A percentile compares a stretch with the other conserved stretches of the same genome.
These are phyloP conservation scores for Platygyra sinensis DNA, from an alignment of 64 coral and sea anemone species.

Conservation along the genomic window DNA sequence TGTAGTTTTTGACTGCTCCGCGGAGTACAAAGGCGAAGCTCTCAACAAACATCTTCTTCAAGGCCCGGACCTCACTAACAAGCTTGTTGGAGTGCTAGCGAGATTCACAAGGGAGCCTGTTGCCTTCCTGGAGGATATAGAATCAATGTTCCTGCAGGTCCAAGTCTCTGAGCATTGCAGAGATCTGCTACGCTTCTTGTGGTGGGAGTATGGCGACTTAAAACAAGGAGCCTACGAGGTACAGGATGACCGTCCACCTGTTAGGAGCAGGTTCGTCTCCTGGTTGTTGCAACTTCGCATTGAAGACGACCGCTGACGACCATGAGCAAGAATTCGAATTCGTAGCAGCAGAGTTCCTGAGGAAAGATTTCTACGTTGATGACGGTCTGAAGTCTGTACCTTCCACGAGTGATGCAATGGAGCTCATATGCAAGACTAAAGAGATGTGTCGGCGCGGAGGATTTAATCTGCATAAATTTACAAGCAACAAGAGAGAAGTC, in stretches of 20 bases:
- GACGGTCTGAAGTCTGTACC: too few relatives aligned
- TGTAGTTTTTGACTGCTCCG: too few relatives aligned
- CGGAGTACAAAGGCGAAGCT: too few relatives aligned
- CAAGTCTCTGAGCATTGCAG: constrained; percentile 40
- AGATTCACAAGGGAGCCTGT: constrained; percentile 61
- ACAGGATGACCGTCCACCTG: too few relatives aligned
- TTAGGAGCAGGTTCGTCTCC: constrained; percentile 72
- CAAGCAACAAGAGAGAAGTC: too few relatives aligned
- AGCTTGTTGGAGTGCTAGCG: constrained; percentile 62
- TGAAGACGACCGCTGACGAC: constrained; percentile 59
- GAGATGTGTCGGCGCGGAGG: too few relatives aligned
- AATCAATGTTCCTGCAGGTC: constrained; percentile 78
- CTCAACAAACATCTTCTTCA: too few relatives aligned
- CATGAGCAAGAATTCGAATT: constrained; percentile 22
- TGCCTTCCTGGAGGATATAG: constrained; percentile 51
- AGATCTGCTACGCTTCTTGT: too few relatives aligned
- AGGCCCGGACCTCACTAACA: constrained; percentile 56
- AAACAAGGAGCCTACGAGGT: constrained; percentile 31
- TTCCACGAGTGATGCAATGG: too few relatives aligned
- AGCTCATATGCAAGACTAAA: too few relatives aligned
- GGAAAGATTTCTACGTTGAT: too few relatives aligned
- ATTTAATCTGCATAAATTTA: too few relatives aligned
- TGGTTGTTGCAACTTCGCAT: constrained; percentile 45
- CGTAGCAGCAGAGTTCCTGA: constrained; percentile 47
- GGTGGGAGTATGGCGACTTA: constrained; percentile 65